Base-by-base conservation (phyloP, 2,888 invertebrate species). In the Troilus luridus region DNA sequence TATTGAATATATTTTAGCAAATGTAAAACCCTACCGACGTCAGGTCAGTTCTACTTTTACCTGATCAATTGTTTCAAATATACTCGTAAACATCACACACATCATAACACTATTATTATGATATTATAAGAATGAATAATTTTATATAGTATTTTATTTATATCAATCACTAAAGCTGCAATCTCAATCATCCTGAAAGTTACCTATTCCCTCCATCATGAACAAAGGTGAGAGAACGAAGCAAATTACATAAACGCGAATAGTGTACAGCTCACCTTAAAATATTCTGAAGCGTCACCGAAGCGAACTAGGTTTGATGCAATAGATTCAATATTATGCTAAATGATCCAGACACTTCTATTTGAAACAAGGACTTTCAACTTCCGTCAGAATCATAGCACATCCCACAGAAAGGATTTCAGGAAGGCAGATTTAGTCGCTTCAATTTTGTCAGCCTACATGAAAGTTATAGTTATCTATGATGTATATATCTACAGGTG, bases 41-140 rank as follows among this genome's bases (percentile, higher is more conserved):
- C 56, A 58, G 11, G 0, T 3, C 9, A n/a, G 85, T 85, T 85
- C 56, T 56, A 58, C 85, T 85, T 56, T 56, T 56, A n/a, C 58
- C 85, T 21, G 85, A 85, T 85, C n/a, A 58, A 85, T 85, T 85
- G 85, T 85, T 85, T 85, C 85, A n/a, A n/a, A n/a, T n/a, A n/a
- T n/a, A n/a, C n/a, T n/a, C n/a, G n/a, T n/a, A n/a, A n/a, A n/a
- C n/a, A n/a, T n/a, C n/a, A n/a, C n/a, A n/a, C n/a, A n/a, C n/a
- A n/a, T n/a, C n/a, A n/a, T n/a, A n/a, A n/a, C n/a, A n/a, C n/a
- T n/a, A n/a, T n/a, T n/a, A n/a, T n/a, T n/a, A n/a, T n/a, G n/a
- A n/a, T n/a, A n/a, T n/a, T n/a, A n/a, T n/a, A n/a, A n/a, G n/a
- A n/a, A n/a, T n/a, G n/a, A n/a, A n/a, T n/a, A n/a, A n/a, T n/a